phyloP scores from a whole-genome alignment of 2,113 vertebrate species.

The Istiophorus platypterus region DNA sequence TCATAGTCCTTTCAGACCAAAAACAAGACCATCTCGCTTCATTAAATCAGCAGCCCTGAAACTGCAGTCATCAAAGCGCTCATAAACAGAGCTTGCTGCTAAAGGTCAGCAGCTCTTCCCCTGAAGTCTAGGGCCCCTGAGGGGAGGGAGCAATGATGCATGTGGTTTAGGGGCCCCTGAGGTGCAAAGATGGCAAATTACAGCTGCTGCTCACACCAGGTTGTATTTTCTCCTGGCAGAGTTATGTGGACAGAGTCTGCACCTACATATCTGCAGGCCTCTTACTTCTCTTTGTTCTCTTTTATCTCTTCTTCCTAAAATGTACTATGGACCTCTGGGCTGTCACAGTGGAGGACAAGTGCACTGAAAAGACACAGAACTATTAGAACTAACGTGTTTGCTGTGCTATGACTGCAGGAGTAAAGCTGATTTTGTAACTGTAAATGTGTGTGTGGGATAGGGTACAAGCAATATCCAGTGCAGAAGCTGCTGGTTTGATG shows the following conservation, averaged over 20 bases:
- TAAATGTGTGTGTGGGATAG: not conserved
- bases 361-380: not conserved
- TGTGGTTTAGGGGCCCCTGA: slow-evolving; percentile 19
- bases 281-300: not conserved
- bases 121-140: slow-evolving; percentile 19
- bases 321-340: not conserved
- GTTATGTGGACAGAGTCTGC: not conserved
- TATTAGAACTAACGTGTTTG: not conserved
- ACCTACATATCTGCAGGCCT: slow-evolving; percentile 20
- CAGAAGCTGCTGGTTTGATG: not conserved
- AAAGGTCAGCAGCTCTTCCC: slow-evolving; percentile 37
- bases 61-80: slow-evolving; percentile 34
- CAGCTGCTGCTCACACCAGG: not conserved
- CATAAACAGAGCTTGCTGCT: not conserved
- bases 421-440: not conserved
- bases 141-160: not conserved
- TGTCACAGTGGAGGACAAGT: not conserved
- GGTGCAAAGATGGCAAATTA: slow-evolving; percentile 19
- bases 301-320: not conserved
- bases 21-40: not conserved
- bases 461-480: not conserved
- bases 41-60: slow-evolving; percentile 22
- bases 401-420: not conserved
- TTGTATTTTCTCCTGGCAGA: not conserved
- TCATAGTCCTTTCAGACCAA: not conserved